Evolutionary conservation across 2,797 vertebrate species (phyloP), one percentile per base, ranked within the genome.

Genomic region (Poecilia wingei): DNA sequence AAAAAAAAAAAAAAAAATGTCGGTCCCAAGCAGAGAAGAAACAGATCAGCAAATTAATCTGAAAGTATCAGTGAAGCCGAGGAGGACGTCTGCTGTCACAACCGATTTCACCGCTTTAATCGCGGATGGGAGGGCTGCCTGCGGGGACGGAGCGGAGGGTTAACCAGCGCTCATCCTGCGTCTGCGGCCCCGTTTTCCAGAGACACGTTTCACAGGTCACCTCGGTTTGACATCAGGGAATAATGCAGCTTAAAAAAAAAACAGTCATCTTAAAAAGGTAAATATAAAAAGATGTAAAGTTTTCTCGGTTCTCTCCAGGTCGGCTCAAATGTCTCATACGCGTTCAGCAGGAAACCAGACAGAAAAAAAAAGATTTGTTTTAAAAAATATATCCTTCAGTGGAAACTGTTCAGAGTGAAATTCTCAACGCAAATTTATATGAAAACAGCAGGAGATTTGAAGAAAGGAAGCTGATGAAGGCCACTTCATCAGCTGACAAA

Each of bases 41-140:
- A 82, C 79, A 88, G 90, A 91, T 88, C 89, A 88, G 89, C 83
- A 92, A 95, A 94, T 95, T 88, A 93, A 94, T 93, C 86, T 91
- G 75, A 87, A 93, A 91, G 91, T 89, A 92, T 87, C 64, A 88
- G 86, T 87, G 86, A 86, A 89, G 89, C 92, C 89, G 88, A 80
- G 91, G 91, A 92, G 93, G 94, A 94, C 91, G 92, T 93, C 92
- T 81, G 92, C 94, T 94, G 95, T 95, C 94, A 95, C 84, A 94
- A 94, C 87, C 92, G 64, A 95, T 95, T 96, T 94, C 78, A 72
- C 84, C 68, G 87, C 90, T 92, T 89, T 90, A 91, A 91, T 91
- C 89, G 84, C 69, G 87, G 92, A 86, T 68, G 83, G 64, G 79
- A 78, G 59, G 89, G 82, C 87, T 71, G 86, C 91, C 89, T 82